These are phyloP conservation scores for Drosophila parthenogenetica DNA, from an alignment of 2,888 invertebrate species.

Conservation along the genomic window DNA sequence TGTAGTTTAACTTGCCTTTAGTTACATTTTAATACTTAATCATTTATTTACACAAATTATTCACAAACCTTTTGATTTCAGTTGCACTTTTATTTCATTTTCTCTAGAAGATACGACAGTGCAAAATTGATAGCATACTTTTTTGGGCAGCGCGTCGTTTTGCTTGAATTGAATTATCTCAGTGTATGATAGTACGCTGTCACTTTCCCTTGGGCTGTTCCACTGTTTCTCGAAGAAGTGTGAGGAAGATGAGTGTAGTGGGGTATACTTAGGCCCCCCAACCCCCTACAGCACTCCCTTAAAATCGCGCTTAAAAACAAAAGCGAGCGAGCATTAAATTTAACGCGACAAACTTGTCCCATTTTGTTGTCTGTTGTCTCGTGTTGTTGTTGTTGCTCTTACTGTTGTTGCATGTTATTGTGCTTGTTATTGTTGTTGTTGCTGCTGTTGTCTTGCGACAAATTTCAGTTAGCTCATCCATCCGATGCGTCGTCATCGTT, in stretches of 20 bases:
- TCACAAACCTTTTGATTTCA: no score
- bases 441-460: slow-evolving; percentile 63
- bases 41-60: no score
- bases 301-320: slow-evolving; percentile 69
- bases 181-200: slow-evolving; percentile 29
- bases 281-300: not conserved
- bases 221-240: not conserved
- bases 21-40: no score
- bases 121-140: slow-evolving; percentile 1
- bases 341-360: slow-evolving; percentile 75
- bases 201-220: slow-evolving; percentile 44
- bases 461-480: slow-evolving; percentile 79
- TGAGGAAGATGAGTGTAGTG: not conserved
- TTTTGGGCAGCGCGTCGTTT: not conserved
- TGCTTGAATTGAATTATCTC: not conserved
- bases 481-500: slow-evolving; percentile 47
- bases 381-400: slow-evolving; percentile 38
- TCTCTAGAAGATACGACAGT: not conserved
- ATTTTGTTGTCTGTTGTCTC: slow-evolving; percentile 56
- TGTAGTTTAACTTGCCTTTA: no score
- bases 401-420: slow-evolving; percentile 40
- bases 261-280: slow-evolving; percentile 11
- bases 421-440: slow-evolving; percentile 26
- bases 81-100: not conserved
- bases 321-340: slow-evolving; percentile 73